Conservation (phyloP, 2,113 vertebrate species). For the Gyps fulvus region DNA sequence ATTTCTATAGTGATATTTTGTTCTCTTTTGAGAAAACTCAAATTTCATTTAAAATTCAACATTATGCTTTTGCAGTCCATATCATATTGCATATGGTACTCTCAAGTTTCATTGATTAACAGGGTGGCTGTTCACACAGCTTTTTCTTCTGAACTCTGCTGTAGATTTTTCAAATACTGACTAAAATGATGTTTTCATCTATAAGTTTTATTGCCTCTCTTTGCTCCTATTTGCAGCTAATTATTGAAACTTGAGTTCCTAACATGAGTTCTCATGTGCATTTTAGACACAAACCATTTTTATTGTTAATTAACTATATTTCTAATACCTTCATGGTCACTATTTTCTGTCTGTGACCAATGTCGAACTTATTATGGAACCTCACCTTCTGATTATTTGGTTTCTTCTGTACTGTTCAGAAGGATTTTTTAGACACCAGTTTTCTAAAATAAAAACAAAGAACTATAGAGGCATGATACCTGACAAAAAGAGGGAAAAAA, state of each 20-base stretch:
- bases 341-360: background rate
- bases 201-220: background rate
- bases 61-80: background rate
- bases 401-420: background rate
- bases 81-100: background rate
- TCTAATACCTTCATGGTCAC: background rate
- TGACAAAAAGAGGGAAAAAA: background rate
- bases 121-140: background rate
- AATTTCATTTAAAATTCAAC: background rate
- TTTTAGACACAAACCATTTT: background rate
- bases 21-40: background rate
- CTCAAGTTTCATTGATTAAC: background rate
- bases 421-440: background rate
- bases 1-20: background rate
- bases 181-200: background rate
- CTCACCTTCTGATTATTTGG: background rate
- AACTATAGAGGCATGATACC: background rate
- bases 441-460: background rate
- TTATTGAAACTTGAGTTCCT: background rate
- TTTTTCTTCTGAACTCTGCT: background rate
- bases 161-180: background rate
- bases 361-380: background rate
- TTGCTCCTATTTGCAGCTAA: background rate
- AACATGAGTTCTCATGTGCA: background rate
- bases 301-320: background rate